A percentile compares a stretch with the other conserved stretches of the same genome.
These are phyloP conservation scores for Pilophorus perplexus DNA, from an alignment of 2,888 invertebrate species.

Conservation along the genomic window DNA sequence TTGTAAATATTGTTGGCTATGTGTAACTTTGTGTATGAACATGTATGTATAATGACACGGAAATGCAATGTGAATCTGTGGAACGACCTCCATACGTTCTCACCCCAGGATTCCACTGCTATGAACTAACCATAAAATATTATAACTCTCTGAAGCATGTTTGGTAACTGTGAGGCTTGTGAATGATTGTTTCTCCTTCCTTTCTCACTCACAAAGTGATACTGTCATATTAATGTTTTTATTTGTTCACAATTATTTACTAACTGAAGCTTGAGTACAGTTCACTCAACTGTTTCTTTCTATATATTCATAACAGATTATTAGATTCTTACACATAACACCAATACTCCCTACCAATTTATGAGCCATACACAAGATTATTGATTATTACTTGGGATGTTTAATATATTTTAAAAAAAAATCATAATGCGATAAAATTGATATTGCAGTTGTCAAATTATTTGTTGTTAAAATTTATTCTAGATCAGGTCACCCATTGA, in stretches of 20 bases:
- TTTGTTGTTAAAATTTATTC: too few relatives aligned
- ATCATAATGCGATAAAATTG: too few relatives aligned
- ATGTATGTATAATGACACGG: constrained; percentile 28
- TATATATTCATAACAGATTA: constrained; percentile 45
- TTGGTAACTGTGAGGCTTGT: constrained; percentile 42
- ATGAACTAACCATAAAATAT: constrained; percentile 10
- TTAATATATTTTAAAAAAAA: too few relatives aligned
- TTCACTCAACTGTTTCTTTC: constrained; percentile 43
- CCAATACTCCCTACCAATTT: constrained; percentile 23
- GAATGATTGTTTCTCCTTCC: constrained; percentile 43
- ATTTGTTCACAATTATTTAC: constrained; percentile 43
- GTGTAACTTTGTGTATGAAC: constrained; percentile 40
- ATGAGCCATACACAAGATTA: constrained; percentile 24
- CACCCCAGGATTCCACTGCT: constrained; percentile 21
- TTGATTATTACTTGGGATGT: too few relatives aligned
- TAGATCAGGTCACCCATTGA: too few relatives aligned
- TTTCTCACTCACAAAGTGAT: constrained; percentile 41
- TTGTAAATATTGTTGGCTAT: constrained; percentile 42
- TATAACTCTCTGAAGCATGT: constrained; percentile 39
- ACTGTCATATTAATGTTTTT: constrained; percentile 42
- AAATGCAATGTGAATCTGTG: constrained; percentile 26
- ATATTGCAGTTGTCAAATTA: too few relatives aligned
- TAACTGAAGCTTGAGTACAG: constrained; percentile 35
- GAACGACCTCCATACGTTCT: constrained; percentile 12
- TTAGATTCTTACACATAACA: constrained; percentile 43